These are phyloP conservation scores for Lanistes nyassanus DNA, from an alignment of 1,140 invertebrate species.

Conservation along the genomic window DNA sequence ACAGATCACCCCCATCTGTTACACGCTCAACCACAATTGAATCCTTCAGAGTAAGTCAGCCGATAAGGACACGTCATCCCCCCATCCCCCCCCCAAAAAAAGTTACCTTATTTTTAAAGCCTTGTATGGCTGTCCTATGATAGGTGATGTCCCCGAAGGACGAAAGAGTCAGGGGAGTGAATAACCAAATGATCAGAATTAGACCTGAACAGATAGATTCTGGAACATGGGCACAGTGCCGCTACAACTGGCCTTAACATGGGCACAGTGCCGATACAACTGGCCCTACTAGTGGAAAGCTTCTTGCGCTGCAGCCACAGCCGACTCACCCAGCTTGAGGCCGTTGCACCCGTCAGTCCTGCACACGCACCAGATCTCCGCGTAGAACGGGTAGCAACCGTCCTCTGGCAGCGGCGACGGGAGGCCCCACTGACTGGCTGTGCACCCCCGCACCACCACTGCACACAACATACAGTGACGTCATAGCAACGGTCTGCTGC, in stretches of 20 bases:
- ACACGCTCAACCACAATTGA: too few relatives aligned
- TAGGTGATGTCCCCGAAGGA: too few relatives aligned
- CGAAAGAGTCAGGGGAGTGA: too few relatives aligned
- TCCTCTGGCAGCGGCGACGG: conserved; percentile 32
- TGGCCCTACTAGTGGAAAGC: background rate
- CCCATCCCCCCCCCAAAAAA: background rate
- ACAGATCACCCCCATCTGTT: too few relatives aligned
- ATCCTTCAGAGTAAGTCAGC: too few relatives aligned
- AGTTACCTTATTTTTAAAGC: background rate
- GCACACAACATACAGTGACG: background rate
- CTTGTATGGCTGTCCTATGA: too few relatives aligned
- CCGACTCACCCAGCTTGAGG: conserved; percentile 19
- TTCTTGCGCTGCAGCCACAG: background rate
- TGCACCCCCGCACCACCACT: conserved; percentile 32
- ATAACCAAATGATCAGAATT: too few relatives aligned
- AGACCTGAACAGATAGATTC: background rate
- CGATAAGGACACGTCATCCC: background rate
- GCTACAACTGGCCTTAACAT: background rate
- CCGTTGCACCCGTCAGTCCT: conserved; percentile 29
- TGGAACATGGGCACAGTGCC: background rate
- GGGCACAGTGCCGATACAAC: background rate
- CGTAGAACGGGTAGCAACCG: conserved; percentile 35
- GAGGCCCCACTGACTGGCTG: conserved; percentile 23
- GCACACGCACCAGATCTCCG: conserved; percentile 35
- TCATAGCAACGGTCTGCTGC: too few relatives aligned